Conservation (phyloP, 2,888 invertebrate genomes). For the Zootermopsis nevadensis region DNA sequence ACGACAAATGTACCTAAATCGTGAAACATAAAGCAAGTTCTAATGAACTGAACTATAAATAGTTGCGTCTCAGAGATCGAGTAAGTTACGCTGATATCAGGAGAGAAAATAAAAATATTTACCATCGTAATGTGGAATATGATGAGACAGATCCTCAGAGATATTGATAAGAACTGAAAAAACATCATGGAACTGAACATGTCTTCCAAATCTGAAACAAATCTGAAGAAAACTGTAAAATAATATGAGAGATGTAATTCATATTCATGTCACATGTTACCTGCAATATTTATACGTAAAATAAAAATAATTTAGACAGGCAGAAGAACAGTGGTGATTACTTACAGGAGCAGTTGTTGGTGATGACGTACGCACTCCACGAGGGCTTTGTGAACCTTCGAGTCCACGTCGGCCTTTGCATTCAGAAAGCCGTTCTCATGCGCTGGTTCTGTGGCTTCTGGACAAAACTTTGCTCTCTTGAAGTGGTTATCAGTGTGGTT, state of each 20-base stretch:
- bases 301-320: too few relatives aligned
- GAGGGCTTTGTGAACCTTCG: not conserved
- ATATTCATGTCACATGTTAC: too few relatives aligned
- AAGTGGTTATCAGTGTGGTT: too few relatives aligned
- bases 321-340: not conserved
- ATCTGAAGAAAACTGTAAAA: not conserved
- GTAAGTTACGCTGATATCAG: too few relatives aligned
- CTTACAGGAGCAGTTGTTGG: not conserved
- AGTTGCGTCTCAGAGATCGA: too few relatives aligned
- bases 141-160: constrained; percentile 3
- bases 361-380: not conserved
- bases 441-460: not conserved
- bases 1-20: too few relatives aligned
- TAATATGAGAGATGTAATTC: too few relatives aligned
- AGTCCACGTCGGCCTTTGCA: not conserved
- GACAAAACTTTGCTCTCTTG: too few relatives aligned
- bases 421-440: not conserved
- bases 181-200: constrained; percentile 22
- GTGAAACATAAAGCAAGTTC: too few relatives aligned
- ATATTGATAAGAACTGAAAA: not conserved
- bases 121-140: not conserved
- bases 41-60: too few relatives aligned
- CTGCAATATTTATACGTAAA: too few relatives aligned
- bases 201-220: constrained; percentile 14
- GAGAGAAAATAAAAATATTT: not conserved